These are phyloP conservation scores for Epizoanthus fatuus DNA, from an alignment of 92 coral and sea anemone species.

Conservation along the genomic window DNA sequence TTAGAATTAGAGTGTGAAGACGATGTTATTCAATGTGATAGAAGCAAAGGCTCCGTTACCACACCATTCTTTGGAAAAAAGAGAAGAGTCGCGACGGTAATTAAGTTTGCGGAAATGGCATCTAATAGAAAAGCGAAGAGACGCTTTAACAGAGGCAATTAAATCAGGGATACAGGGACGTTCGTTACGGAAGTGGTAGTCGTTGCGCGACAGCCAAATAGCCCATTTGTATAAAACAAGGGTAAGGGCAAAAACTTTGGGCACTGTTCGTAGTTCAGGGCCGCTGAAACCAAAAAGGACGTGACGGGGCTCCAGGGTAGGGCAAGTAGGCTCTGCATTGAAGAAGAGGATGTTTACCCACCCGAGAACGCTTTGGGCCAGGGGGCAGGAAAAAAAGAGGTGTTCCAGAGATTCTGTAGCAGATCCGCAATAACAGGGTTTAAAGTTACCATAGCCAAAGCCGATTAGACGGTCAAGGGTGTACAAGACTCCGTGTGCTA, in stretches of 20 bases:
- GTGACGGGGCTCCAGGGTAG: constrained; percentile 1
- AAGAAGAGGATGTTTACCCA: not conserved
- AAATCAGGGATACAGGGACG: too few relatives aligned
- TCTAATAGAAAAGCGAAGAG: not conserved
- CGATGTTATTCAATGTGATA: too few relatives aligned
- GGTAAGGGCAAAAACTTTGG: not conserved
- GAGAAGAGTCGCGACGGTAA: not conserved
- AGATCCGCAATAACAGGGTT: not conserved
- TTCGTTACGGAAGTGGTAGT: not conserved
- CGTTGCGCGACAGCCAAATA: not conserved
- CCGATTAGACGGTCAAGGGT: not conserved
- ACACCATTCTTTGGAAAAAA: not conserved
- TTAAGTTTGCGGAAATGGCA: not conserved
- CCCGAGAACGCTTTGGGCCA: constrained; percentile 2
- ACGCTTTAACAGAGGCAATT: not conserved
- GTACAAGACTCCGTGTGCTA: constrained; percentile 47
- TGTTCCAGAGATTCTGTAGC: not conserved
- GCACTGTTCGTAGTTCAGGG: not conserved
- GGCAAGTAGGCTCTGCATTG: not conserved
- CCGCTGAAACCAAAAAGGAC: constrained; percentile 13
- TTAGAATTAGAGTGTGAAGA: too few relatives aligned
- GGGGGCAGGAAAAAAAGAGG: constrained; percentile 2
- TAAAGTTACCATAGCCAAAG: not conserved
- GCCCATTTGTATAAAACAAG: constrained; percentile 12
- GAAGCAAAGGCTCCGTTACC: not conserved